Percentiles rank a stretch among this genome's conserved stretches.
Evolutionary conservation across 1,140 invertebrate genomes (phyloP).

Genomic region (Aphaenogaster floridana): DNA sequence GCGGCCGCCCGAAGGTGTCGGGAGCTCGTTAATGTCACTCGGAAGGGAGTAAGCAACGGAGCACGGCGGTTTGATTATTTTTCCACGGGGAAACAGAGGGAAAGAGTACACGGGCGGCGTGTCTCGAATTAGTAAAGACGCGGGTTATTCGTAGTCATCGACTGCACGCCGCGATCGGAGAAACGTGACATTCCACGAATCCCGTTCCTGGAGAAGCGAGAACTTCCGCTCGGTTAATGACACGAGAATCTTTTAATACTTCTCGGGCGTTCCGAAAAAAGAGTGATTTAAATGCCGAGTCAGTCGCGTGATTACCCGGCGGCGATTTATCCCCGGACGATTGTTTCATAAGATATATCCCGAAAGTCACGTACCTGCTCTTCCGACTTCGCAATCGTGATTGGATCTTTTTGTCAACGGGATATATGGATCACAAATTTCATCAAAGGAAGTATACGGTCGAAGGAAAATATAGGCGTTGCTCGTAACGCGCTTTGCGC

Average conservation of each 20-base stretch:
- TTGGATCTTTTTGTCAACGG: neutral
- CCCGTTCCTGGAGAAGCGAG: slow-evolving; percentile 10
- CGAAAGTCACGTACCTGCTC: slow-evolving; percentile 23
- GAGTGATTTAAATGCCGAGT: slow-evolving; percentile 49
- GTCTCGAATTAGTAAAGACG: slow-evolving; percentile 52
- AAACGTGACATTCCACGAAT: slow-evolving; percentile 64
- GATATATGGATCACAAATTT: neutral
- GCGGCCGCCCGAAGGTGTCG: slow-evolving; percentile 33
- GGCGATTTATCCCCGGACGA: slow-evolving; percentile 42
- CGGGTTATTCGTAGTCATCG: slow-evolving; percentile 50
- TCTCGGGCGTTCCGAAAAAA: neutral
- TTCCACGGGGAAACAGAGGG: slow-evolving; percentile 24
- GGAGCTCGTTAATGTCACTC: slow-evolving; percentile 66
- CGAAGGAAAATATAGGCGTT: neutral
- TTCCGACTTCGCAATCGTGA: neutral
- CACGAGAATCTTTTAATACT: slow-evolving; percentile 57
- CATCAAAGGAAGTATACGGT: neutral
- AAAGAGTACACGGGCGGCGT: slow-evolving; percentile 18
- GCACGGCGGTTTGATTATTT: slow-evolving; percentile 49
- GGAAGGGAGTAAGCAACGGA: slow-evolving; percentile 29
- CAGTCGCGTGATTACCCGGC: slow-evolving; percentile 23
- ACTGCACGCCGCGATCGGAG: slow-evolving; percentile 25
- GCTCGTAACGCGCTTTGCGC: neutral
- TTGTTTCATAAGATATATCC: slow-evolving; percentile 19
- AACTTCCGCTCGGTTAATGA: slow-evolving; percentile 32